These are phyloP conservation scores for Etia nguti DNA, from an alignment of 2,113 vertebrate genomes.

Conservation along the genomic window DNA sequence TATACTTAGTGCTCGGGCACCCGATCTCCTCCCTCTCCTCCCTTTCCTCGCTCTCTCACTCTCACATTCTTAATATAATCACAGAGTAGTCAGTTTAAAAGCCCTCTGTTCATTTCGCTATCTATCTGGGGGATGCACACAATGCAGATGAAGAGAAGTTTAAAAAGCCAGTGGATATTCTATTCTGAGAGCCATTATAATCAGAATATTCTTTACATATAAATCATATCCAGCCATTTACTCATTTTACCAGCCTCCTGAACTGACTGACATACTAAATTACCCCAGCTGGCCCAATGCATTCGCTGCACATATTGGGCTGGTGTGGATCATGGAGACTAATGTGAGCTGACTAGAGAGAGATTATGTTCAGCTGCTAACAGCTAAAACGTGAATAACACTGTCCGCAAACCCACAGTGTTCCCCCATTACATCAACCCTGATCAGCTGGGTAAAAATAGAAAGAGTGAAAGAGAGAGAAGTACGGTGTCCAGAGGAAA, in stretches of 20 bases:
- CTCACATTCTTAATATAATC: constrained; percentile 75
- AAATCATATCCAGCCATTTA: constrained; percentile 70
- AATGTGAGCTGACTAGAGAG: constrained; percentile 72
- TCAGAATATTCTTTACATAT: constrained; percentile 68
- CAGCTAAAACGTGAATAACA: constrained; percentile 63
- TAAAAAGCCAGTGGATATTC: constrained; percentile 56
- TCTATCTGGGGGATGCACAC: constrained; percentile 67
- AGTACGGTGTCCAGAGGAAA: neutral
- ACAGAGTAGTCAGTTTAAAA: constrained; percentile 71
- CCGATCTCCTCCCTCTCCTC: constrained; percentile 53
- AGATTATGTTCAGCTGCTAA: constrained; percentile 73
- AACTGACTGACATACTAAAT: constrained; percentile 70
- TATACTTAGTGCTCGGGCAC: constrained; percentile 72
- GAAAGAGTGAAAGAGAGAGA: neutral
- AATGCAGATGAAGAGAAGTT: constrained; percentile 65
- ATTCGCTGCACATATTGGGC: constrained; percentile 67
- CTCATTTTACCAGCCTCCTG: constrained; percentile 64
- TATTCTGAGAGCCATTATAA: constrained; percentile 62
- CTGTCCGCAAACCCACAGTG: constrained; percentile 45
- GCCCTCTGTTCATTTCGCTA: constrained; percentile 68
- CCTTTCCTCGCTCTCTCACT: constrained; percentile 26
- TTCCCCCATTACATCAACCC: constrained; percentile 57
- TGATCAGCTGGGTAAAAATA: constrained; percentile 49
- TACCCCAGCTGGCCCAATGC: constrained; percentile 65
- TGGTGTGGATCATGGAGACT: constrained; percentile 65